phyloP scores from a whole-genome alignment of 2,888 invertebrate species.

The Teleiodes luculella region DNA sequence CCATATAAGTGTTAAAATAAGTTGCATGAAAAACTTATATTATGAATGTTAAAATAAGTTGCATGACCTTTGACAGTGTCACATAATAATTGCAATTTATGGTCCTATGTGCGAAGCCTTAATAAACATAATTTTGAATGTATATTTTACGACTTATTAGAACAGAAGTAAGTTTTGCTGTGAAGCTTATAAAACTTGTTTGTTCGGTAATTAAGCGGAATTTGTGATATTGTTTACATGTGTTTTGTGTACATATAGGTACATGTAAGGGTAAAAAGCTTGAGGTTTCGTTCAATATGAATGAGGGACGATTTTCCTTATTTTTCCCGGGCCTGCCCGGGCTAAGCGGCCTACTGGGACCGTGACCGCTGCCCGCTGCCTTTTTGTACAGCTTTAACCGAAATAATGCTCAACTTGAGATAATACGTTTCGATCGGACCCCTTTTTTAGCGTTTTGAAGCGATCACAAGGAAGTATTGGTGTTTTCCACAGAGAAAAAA shows the following conservation, averaged over 20 bases:
- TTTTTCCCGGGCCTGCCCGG: slow-evolving; percentile 50
- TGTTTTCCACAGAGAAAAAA: background rate
- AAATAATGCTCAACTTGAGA: slow-evolving; percentile 46
- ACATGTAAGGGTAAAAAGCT: slow-evolving; percentile 29
- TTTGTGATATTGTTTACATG: no score
- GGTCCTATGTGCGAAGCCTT: background rate
- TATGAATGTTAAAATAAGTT: background rate
- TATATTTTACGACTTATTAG: no score
- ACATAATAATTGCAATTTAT: background rate
- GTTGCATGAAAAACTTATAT: no score
- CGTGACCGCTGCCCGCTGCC: slow-evolving; percentile 33
- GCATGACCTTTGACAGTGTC: background rate
- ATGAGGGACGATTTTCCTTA: slow-evolving; percentile 65
- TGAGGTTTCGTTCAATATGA: slow-evolving; percentile 62
- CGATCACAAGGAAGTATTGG: slow-evolving; percentile 7
- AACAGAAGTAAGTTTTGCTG: no score
- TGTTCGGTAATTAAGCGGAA: no score
- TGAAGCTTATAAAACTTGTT: no score
- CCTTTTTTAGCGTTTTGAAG: slow-evolving; percentile 27
- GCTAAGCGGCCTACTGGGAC: slow-evolving; percentile 68
- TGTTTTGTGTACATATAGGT: slow-evolving; percentile 6
- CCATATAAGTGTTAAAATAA: background rate
- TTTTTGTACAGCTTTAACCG: slow-evolving; percentile 54
- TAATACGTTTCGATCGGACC: slow-evolving; percentile 48
- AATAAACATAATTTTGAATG: no score